Conservation (phyloP, 1,140 invertebrate genomes). For the Spodoptera frugiperda region DNA sequence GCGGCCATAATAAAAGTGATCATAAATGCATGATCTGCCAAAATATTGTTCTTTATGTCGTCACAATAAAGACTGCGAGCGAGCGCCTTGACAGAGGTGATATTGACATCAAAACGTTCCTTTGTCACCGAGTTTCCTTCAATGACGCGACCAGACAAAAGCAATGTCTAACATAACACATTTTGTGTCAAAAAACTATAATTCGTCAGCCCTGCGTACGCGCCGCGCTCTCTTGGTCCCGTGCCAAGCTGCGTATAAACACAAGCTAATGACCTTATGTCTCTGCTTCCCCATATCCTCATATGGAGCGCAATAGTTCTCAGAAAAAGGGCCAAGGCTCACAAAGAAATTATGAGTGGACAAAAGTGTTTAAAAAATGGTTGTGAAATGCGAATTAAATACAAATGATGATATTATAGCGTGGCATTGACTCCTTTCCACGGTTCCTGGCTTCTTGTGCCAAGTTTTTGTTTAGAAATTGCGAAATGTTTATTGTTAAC, state of each 20-base stretch:
- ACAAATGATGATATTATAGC: neutral
- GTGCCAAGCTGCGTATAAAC: constrained; percentile 35
- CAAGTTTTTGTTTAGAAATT: constrained; percentile 29
- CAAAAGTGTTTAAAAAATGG: neutral
- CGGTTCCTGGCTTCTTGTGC: constrained; percentile 25
- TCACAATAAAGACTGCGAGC: neutral
- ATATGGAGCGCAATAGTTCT: constrained; percentile 47
- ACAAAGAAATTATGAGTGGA: constrained; percentile 13
- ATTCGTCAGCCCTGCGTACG: constrained; percentile 3
- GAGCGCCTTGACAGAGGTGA: too few relatives aligned
- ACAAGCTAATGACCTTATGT: constrained; percentile 40
- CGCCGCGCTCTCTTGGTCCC: constrained; percentile 13
- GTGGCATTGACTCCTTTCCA: constrained; percentile 28
- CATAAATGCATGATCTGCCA: neutral
- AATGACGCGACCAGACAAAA: neutral
- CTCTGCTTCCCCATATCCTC: constrained; percentile 43
- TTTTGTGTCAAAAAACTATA: constrained; percentile 6
- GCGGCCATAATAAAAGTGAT: neutral
- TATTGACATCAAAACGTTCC: too few relatives aligned
- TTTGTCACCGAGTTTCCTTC: too few relatives aligned
- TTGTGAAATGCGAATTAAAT: neutral
- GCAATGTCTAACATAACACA: constrained; percentile 2
- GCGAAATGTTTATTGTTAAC: constrained; percentile 14
- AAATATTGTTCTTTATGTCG: neutral
- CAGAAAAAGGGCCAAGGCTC: constrained; percentile 23